phyloP scores from a whole-genome alignment of 2,888 invertebrate species.

The Enchytraeus crypticus region DNA sequence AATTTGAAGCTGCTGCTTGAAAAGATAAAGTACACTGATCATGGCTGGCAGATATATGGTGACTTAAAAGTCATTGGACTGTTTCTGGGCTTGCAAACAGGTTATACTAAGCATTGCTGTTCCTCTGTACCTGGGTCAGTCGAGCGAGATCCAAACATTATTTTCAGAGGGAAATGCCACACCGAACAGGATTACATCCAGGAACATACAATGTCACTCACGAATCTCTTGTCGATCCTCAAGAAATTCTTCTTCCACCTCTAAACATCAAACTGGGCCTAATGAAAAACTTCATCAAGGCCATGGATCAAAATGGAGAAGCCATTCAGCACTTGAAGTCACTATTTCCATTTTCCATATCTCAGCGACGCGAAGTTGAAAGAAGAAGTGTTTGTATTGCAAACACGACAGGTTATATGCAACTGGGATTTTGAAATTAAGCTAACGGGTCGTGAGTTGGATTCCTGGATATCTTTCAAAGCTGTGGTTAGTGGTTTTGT shows the following conservation, averaged over 20 bases:
- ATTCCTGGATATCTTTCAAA: no score
- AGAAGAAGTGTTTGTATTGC: constrained; percentile 4
- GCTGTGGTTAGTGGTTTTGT: no score
- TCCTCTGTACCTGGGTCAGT: background rate
- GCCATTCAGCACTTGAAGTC: background rate
- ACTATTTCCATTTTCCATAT: background rate
- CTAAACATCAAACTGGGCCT: constrained; percentile 6
- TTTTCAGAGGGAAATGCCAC: background rate
- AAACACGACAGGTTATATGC: no score
- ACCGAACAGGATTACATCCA: background rate
- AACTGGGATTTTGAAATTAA: no score
- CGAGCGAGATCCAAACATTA: background rate
- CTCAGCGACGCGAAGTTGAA: constrained; percentile 5
- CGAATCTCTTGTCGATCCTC: no score
- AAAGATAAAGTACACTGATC: background rate
- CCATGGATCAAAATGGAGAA: background rate
- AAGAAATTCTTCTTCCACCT: constrained; percentile 4
- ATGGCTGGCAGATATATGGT: background rate
- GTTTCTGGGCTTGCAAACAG: background rate
- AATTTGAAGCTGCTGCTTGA: background rate
- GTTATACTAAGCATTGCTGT: background rate
- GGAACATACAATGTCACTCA: no score
- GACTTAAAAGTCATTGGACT: background rate
- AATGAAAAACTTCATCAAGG: constrained; percentile 2
- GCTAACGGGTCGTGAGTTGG: no score